These are phyloP conservation scores for Tenualosa ilisha DNA, from an alignment of 2,797 vertebrate genomes.

Conservation along the genomic window DNA sequence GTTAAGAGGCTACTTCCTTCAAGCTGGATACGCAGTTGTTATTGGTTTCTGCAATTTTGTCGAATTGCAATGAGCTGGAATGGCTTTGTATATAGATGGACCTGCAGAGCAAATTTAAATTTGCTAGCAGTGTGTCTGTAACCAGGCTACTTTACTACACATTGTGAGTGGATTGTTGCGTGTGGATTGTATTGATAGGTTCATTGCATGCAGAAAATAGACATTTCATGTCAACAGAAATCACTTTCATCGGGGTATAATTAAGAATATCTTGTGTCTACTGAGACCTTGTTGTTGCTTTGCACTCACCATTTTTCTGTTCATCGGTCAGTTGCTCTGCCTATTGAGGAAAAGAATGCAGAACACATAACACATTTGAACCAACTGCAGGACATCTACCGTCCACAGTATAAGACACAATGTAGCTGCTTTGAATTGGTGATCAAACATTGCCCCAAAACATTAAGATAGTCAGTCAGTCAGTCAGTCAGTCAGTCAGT, in stretches of 20 bases:
- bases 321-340: constrained; percentile 82
- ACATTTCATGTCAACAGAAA: neutral
- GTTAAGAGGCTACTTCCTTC: too few relatives aligned
- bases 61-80: too few relatives aligned
- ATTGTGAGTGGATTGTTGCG: neutral
- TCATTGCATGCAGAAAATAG: neutral
- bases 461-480: neutral
- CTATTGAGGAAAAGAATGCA: constrained; percentile 53
- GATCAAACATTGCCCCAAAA: neutral
- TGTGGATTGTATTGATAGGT: too few relatives aligned
- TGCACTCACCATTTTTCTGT: constrained; percentile 78
- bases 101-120: too few relatives aligned
- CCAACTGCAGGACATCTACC: neutral
- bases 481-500: constrained; percentile 17
- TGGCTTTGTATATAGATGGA: too few relatives aligned
- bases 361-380: constrained; percentile 23
- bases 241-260: neutral
- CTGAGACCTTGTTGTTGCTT: neutral
- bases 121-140: too few relatives aligned
- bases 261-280: neutral
- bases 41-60: too few relatives aligned
- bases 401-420: neutral
- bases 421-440: neutral
- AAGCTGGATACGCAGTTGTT: too few relatives aligned
- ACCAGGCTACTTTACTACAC: neutral